Evolutionary conservation across 2,113 vertebrate genomes (phyloP).

Genomic region (Chaenocephalus aceratus): DNA sequence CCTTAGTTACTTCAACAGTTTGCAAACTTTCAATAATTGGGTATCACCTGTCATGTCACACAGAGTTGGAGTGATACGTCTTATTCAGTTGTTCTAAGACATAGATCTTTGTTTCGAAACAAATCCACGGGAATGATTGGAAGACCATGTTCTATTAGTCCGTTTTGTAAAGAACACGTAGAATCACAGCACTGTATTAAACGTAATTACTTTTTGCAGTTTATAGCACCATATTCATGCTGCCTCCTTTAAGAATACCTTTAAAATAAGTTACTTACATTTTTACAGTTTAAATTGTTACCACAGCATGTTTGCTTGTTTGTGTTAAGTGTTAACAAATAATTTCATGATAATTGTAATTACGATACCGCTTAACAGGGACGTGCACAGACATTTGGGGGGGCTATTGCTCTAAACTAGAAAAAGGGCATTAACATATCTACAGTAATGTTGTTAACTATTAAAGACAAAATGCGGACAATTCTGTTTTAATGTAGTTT

Average conservation of each 20-base stretch:
- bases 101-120: slow-evolving; percentile 40
- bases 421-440: too few relatives aligned
- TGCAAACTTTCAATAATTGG: slow-evolving; percentile 63
- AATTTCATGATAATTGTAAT: background rate
- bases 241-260: background rate
- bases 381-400: too few relatives aligned
- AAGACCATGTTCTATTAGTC: slow-evolving; percentile 40
- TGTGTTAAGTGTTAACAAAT: background rate
- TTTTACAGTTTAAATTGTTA: slow-evolving; percentile 21
- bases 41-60: slow-evolving; percentile 57
- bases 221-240: background rate
- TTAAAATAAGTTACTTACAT: background rate
- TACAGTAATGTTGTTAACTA: too few relatives aligned
- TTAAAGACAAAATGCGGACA: too few relatives aligned
- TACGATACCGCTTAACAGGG: too few relatives aligned
- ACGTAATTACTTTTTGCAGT: slow-evolving; percentile 5
- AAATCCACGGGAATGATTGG: slow-evolving; percentile 5
- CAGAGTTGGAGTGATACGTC: slow-evolving; percentile 29
- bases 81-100: slow-evolving; percentile 41
- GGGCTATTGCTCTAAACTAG: too few relatives aligned
- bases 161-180: slow-evolving; percentile 4
- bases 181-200: slow-evolving; percentile 15
- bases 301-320: background rate
- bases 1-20: slow-evolving; percentile 35
- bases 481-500: too few relatives aligned